phyloP scores from a whole-genome alignment of 1,140 invertebrate genomes.

The Caenorhabditis latens region DNA sequence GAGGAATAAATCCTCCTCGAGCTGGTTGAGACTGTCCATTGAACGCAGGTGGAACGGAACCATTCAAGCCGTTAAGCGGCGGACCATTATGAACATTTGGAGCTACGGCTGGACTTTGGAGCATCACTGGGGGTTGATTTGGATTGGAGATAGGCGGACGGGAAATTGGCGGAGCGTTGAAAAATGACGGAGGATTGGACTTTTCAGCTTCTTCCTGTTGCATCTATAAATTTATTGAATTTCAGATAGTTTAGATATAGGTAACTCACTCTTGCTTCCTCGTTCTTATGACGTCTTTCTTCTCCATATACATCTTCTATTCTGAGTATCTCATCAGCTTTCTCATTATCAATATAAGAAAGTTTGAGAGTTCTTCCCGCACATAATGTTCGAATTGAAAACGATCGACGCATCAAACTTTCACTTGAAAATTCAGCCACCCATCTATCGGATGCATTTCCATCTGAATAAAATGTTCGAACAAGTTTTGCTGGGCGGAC shows the following conservation, averaged over 20 bases:
- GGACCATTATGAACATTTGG: background rate
- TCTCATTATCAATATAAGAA: conserved; percentile 48
- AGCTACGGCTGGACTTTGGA: background rate
- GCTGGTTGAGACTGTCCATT: background rate
- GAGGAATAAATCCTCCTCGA: conserved; percentile 7
- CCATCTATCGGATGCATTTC: conserved; percentile 65
- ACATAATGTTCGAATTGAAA: conserved; percentile 36
- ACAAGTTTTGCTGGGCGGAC: conserved; percentile 38
- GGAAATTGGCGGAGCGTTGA: background rate
- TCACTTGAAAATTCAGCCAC: conserved; percentile 63
- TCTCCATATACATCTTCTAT: conserved; percentile 59
- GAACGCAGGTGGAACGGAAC: background rate
- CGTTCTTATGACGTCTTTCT: conserved; percentile 19
- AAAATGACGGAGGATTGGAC: conserved; percentile 27
- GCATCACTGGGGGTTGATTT: background rate
- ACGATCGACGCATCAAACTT: conserved; percentile 22
- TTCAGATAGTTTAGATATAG: background rate
- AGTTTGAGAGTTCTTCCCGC: background rate
- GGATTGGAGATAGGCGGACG: background rate
- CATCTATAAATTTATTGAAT: background rate
- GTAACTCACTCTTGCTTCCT: conserved; percentile 41
- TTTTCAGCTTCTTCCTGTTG: conserved; percentile 35
- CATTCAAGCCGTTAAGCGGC: background rate
- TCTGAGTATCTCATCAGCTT: conserved; percentile 53
- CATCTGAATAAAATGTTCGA: conserved; percentile 62